phyloP scores from a whole-genome alignment of 2,113 vertebrate species.

The Paraplagusia blochii region DNA sequence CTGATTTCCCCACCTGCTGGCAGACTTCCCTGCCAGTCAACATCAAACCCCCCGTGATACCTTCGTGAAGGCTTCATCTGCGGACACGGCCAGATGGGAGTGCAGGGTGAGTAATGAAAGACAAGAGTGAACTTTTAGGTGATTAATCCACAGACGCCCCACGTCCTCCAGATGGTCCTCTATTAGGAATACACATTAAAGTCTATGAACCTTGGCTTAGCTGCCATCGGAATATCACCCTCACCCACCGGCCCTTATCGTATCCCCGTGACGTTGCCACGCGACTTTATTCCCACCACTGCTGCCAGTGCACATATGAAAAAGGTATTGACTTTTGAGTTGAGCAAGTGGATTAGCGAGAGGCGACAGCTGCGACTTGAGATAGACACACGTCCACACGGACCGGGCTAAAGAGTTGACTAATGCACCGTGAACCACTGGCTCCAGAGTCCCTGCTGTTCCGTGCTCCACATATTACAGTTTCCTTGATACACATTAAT shows the following conservation, averaged over 20 bases:
- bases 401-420: slow-evolving; percentile 27
- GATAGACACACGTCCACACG: slow-evolving; percentile 60
- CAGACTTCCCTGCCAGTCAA: slow-evolving; percentile 17
- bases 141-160: slow-evolving; percentile 42
- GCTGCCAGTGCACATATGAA: slow-evolving; percentile 50
- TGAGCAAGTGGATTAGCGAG: slow-evolving; percentile 53
- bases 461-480: slow-evolving; percentile 12
- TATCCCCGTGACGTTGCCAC: slow-evolving; percentile 24
- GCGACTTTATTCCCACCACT: slow-evolving; percentile 47
- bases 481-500: slow-evolving; percentile 7
- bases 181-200: slow-evolving; percentile 42
- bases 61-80: slow-evolving; percentile 9
- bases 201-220: slow-evolving; percentile 27
- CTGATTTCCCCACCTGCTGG: slow-evolving; percentile 12
- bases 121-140: slow-evolving; percentile 21
- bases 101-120: slow-evolving; percentile 28
- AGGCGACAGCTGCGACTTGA: slow-evolving; percentile 57
- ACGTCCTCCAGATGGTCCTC: slow-evolving; percentile 57
- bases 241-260: slow-evolving; percentile 20
- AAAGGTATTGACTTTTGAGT: slow-evolving; percentile 68
- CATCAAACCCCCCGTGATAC: slow-evolving; percentile 16
- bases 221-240: slow-evolving; percentile 23
- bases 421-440: slow-evolving; percentile 17
- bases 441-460: slow-evolving; percentile 6
- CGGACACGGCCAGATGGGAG: slow-evolving; percentile 25